Evolutionary conservation across 2,888 invertebrate species (phyloP).

Genomic region (Lymantria monacha): DNA sequence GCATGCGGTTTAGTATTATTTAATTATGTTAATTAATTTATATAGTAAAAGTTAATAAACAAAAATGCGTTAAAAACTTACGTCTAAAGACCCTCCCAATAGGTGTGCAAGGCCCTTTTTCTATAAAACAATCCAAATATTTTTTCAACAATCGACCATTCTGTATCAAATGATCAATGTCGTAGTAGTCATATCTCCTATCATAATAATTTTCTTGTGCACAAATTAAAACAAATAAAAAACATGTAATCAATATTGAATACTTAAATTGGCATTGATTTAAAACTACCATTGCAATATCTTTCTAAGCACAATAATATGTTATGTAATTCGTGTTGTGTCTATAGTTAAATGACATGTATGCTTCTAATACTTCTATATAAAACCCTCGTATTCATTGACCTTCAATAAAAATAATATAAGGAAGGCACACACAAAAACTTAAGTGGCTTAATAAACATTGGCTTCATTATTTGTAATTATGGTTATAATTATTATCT

Average conservation of each 20-base stretch:
- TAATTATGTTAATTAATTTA: neutral
- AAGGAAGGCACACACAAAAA: conserved; percentile 39
- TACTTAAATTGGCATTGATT: conserved; percentile 10
- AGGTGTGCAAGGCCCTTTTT: conserved; percentile 61
- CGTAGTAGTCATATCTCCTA: conserved; percentile 84
- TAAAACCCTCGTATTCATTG: conserved; percentile 44
- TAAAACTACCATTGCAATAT: conserved; percentile 12
- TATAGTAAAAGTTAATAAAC: neutral
- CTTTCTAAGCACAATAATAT: neutral
- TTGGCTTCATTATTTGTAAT: conserved; percentile 10
- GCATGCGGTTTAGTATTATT: neutral
- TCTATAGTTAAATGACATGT: conserved; percentile 41
- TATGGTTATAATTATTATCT: conserved; percentile 5
- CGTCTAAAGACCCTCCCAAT: conserved; percentile 60
- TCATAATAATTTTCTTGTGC: conserved; percentile 51
- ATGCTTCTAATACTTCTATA: conserved; percentile 43
- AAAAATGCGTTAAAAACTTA: conserved; percentile 38
- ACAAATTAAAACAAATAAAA: conserved; percentile 16
- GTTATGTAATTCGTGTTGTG: conserved; percentile 23
- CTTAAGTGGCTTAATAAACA: conserved; percentile 33
- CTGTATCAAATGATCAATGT: conserved; percentile 84
- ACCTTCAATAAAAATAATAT: conserved; percentile 49
- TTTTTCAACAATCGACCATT: conserved; percentile 85
- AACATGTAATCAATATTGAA: conserved; percentile 10
- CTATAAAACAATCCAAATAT: conserved; percentile 84